Conservation (phyloP, 2,113 vertebrate genomes). For the Leptobrachium leishanense region DNA sequence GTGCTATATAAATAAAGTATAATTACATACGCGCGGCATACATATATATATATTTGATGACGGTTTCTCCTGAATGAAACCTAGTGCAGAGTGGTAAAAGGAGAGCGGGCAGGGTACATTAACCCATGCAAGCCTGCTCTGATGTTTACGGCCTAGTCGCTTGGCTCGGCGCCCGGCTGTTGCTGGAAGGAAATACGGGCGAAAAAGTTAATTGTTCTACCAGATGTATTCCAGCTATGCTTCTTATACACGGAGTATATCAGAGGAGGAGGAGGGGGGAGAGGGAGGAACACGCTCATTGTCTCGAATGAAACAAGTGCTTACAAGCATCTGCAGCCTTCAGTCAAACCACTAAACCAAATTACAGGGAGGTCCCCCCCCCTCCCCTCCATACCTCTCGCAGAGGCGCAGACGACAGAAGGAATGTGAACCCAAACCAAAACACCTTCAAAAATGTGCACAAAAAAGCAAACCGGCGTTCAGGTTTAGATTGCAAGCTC, state of each 20-base stretch:
- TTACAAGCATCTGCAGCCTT: constrained; percentile 22
- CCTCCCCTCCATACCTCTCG: background rate
- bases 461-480: no score
- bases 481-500: no score
- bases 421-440: constrained; percentile 1
- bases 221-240: constrained; percentile 10
- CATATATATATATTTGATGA: no score
- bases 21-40: no score
- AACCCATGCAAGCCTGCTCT: background rate
- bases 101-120: background rate
- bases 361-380: background rate
- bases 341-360: constrained; percentile 3
- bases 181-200: background rate
- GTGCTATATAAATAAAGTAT: no score
- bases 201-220: constrained; percentile 24
- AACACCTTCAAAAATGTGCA: background rate
- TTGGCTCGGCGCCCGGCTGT: background rate
- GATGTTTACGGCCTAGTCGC: background rate
- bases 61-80: no score
- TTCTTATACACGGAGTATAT: constrained; percentile 5
- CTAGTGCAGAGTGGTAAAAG: no score
- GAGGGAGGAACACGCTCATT: constrained; percentile 3
- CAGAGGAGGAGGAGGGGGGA: background rate
- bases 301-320: constrained; percentile 29
- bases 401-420: background rate